Percentiles rank a stretch among this genome's conserved stretches.
phyloP scores from a whole-genome alignment of 2,888 invertebrate genomes.

The Noctua janthina region DNA sequence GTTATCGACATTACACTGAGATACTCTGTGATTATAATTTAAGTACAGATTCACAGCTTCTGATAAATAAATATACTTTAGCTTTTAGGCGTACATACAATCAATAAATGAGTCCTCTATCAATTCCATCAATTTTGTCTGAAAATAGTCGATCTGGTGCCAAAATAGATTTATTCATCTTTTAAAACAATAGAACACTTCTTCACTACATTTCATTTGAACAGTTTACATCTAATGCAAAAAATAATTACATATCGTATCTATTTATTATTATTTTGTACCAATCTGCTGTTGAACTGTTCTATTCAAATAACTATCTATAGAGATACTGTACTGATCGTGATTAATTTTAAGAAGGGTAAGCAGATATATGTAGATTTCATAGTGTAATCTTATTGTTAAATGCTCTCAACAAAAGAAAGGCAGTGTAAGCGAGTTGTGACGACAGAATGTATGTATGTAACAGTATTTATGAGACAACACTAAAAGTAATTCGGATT shows the following conservation, averaged over 20 bases:
- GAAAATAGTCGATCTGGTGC: constrained; percentile 79
- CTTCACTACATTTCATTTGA: constrained; percentile 56
- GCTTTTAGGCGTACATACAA: constrained; percentile 73
- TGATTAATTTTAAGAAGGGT: constrained; percentile 40
- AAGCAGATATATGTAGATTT: constrained; percentile 48
- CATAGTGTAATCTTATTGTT: constrained; percentile 48
- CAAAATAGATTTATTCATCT: constrained; percentile 79
- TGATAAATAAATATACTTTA: constrained; percentile 83
- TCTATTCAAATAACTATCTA: constrained; percentile 54
- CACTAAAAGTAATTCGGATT: constrained; percentile 54
- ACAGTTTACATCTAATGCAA: constrained; percentile 64
- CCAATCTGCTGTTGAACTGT: constrained; percentile 67
- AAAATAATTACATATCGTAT: constrained; percentile 54
- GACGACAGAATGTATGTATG: constrained; percentile 56
- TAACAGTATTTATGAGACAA: constrained; percentile 42
- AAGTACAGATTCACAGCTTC: constrained; percentile 90
- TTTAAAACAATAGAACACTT: constrained; percentile 66
- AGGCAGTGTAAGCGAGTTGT: constrained; percentile 62
- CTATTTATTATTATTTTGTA: constrained; percentile 70
- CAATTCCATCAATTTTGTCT: constrained; percentile 82
- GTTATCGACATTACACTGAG: constrained; percentile 86
- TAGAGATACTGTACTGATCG: constrained; percentile 59
- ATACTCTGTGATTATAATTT: constrained; percentile 86
- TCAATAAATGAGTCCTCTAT: constrained; percentile 72
- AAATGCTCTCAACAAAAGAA: constrained; percentile 58